Evolutionary conservation across 2,113 vertebrate genomes (phyloP).

Genomic region (Dasyurus viverrinus): DNA sequence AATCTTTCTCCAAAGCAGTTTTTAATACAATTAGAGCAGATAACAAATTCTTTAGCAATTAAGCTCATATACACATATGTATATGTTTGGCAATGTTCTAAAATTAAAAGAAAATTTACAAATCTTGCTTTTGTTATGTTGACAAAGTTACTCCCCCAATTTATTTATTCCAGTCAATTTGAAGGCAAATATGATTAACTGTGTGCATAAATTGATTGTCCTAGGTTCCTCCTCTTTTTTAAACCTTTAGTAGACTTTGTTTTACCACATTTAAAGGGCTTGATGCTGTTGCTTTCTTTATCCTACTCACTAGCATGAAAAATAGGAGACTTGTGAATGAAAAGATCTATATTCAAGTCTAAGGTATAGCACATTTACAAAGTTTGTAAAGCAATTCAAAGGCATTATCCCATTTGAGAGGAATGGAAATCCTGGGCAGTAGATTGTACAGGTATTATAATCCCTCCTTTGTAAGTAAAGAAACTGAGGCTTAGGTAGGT

Average conservation of each 20-base stretch:
- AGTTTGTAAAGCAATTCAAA: background rate
- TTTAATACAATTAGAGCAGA: background rate
- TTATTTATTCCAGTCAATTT: background rate
- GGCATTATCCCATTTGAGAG: background rate
- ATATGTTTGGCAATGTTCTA: no score
- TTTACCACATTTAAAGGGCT: background rate
- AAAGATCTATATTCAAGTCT: background rate
- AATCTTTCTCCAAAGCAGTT: background rate
- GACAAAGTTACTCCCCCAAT: background rate
- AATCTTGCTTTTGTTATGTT: background rate
- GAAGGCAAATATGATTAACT: background rate
- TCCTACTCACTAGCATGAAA: background rate
- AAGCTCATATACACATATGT: no score
- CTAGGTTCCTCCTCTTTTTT: no score
- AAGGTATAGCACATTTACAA: background rate
- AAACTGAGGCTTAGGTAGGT: background rate
- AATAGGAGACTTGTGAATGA: background rate
- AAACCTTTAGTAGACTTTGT: background rate
- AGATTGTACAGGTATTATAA: background rate
- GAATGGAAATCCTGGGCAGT: background rate
- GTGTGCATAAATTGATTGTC: background rate
- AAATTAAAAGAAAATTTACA: background rate
- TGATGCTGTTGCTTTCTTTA: background rate
- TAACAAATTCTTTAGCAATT: background rate
- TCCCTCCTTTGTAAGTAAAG: background rate